A percentile compares a stretch with the other conserved stretches of the same genome.
phyloP scores from a whole-genome alignment of 2,888 invertebrate genomes.

The Melinaea menophilus region DNA sequence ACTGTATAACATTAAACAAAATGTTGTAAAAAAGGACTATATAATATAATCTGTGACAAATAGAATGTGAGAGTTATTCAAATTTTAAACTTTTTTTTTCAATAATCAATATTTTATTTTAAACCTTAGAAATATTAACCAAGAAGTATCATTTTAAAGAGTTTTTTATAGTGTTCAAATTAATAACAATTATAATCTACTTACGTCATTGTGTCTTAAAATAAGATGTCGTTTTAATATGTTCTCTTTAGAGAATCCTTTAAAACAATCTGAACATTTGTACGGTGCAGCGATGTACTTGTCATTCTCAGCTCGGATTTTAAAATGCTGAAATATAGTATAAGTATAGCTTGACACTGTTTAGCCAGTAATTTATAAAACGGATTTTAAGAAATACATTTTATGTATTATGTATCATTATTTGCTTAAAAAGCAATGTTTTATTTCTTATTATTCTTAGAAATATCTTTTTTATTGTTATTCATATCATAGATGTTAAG shows the following conservation, averaged over 20 bases:
- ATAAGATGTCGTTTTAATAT: constrained; percentile 55
- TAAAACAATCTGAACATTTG: constrained; percentile 61
- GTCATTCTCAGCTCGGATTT: constrained; percentile 43
- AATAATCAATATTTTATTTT: no score
- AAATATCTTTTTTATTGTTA: no score
- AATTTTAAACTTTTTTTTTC: no score
- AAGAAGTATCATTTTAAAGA: not conserved
- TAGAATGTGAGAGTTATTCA: no score
- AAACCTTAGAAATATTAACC: no score
- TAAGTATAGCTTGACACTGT: no score
- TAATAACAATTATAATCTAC: constrained; percentile 8
- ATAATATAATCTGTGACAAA: not conserved
- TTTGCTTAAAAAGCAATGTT: no score
- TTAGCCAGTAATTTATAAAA: no score
- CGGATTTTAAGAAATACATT: no score
- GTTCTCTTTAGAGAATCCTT: constrained; percentile 60
- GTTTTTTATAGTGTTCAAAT: not conserved
- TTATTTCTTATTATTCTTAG: no score
- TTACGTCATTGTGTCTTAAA: constrained; percentile 58
- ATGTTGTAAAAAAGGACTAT: not conserved
- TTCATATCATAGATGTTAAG: no score
- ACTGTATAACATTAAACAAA: not conserved
- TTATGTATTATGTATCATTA: no score
- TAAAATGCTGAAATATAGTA: constrained; percentile 40
- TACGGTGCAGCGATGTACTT: constrained; percentile 51